phyloP scores from a whole-genome alignment of 2,797 vertebrate species.

The Chiloscyllium punctatum region DNA sequence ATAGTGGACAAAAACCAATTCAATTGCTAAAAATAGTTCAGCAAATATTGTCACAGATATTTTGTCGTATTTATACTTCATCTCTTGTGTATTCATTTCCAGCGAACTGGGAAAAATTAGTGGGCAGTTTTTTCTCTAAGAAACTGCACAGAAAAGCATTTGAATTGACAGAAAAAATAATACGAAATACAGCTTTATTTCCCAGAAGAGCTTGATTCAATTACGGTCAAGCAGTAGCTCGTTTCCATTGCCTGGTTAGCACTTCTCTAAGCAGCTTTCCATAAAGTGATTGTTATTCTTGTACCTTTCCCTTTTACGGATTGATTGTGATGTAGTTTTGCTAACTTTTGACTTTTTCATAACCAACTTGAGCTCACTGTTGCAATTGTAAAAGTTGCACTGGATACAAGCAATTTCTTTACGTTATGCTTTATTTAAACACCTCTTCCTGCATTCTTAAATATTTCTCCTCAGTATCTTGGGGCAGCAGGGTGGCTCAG shows the following conservation, averaged over 20 bases:
- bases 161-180: conserved; percentile 3
- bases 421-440: too few relatives aligned
- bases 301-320: neutral
- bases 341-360: too few relatives aligned
- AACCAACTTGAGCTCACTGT: too few relatives aligned
- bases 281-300: neutral
- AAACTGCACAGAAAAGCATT: neutral
- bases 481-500: too few relatives aligned
- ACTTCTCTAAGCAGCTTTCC: neutral
- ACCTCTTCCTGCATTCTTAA: too few relatives aligned
- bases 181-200: neutral
- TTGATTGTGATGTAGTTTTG: too few relatives aligned
- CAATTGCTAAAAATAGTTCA: neutral
- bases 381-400: too few relatives aligned
- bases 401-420: too few relatives aligned
- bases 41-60: neutral
- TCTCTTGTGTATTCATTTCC: neutral
- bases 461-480: too few relatives aligned
- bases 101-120: neutral
- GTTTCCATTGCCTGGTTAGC: neutral
- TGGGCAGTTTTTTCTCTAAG: neutral
- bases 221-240: neutral
- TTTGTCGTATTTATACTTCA: neutral
- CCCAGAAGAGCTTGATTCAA: neutral
- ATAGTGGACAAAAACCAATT: neutral